These are phyloP conservation scores for Drosophila kuntzei DNA, from an alignment of 2,888 invertebrate species.

Conservation along the genomic window DNA sequence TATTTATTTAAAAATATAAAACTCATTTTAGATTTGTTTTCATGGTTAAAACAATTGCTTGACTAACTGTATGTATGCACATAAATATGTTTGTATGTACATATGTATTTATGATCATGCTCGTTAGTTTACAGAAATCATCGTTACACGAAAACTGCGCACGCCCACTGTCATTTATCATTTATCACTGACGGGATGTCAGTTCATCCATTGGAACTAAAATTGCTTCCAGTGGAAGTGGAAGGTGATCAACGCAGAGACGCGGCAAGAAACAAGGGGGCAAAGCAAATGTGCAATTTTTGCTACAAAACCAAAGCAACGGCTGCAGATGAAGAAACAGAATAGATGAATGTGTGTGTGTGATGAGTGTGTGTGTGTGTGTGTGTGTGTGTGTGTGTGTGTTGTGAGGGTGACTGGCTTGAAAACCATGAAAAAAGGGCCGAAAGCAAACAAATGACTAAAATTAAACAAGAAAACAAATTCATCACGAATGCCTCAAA, in stretches of 20 bases:
- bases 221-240: slow-evolving; percentile 22
- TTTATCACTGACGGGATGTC: slow-evolving; percentile 12
- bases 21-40: too few relatives aligned
- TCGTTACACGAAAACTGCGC: slow-evolving; percentile 1
- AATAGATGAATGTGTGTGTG: slow-evolving; percentile 1
- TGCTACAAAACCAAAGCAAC: slow-evolving; percentile 2
- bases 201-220: slow-evolving; percentile 25
- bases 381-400: slow-evolving; percentile 15
- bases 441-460: slow-evolving; percentile 69
- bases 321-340: slow-evolving; percentile 4
- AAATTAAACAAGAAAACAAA: slow-evolving; percentile 75
- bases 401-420: slow-evolving; percentile 55
- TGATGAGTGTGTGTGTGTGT: slow-evolving; percentile 13
- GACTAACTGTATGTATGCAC: too few relatives aligned
- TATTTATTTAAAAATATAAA: too few relatives aligned
- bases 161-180: slow-evolving; percentile 13
- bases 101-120: slow-evolving; percentile 1
- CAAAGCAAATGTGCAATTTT: slow-evolving; percentile 50
- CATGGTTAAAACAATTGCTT: too few relatives aligned
- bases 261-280: slow-evolving; percentile 1
- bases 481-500: slow-evolving; percentile 71
- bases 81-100: neutral
- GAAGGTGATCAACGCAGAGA: slow-evolving; percentile 30
- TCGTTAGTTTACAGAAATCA: neutral
- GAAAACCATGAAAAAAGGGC: slow-evolving; percentile 41